phyloP scores from a whole-genome alignment of 2,113 vertebrate species.

The Manacus vitellinus region DNA sequence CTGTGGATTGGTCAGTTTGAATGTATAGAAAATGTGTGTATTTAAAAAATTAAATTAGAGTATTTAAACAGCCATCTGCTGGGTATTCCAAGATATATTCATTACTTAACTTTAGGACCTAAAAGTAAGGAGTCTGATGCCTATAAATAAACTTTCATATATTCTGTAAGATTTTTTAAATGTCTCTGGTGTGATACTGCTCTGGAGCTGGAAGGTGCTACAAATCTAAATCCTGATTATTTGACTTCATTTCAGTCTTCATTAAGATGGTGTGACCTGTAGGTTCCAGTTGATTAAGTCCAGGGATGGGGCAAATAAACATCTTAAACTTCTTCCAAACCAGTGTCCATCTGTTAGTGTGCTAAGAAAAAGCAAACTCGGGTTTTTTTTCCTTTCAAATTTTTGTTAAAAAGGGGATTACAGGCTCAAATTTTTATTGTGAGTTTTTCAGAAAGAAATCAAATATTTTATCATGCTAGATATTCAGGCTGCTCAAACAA shows the following conservation, averaged over 20 bases:
- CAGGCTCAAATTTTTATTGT: not conserved
- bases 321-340: not conserved
- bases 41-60: not conserved
- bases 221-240: not conserved
- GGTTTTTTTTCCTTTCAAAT: not conserved
- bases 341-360: not conserved
- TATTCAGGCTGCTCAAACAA: conserved; percentile 43
- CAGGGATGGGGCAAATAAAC: not conserved
- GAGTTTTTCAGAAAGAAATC: conserved; percentile 35
- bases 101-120: not conserved
- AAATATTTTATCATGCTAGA: not conserved
- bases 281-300: not conserved
- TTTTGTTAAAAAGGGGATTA: not conserved
- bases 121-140: not conserved
- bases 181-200: not conserved
- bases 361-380: not conserved
- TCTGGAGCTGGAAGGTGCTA: not conserved
- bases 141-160: not conserved
- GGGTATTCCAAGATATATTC: not conserved
- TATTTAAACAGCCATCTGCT: not conserved
- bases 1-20: not conserved
- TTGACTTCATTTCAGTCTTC: not conserved
- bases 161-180: not conserved
- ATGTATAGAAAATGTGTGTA: not conserved
- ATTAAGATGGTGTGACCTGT: not conserved